Conservation (phyloP, 2,797 vertebrate genomes). For the Eleutherodactylus coqui region DNA sequence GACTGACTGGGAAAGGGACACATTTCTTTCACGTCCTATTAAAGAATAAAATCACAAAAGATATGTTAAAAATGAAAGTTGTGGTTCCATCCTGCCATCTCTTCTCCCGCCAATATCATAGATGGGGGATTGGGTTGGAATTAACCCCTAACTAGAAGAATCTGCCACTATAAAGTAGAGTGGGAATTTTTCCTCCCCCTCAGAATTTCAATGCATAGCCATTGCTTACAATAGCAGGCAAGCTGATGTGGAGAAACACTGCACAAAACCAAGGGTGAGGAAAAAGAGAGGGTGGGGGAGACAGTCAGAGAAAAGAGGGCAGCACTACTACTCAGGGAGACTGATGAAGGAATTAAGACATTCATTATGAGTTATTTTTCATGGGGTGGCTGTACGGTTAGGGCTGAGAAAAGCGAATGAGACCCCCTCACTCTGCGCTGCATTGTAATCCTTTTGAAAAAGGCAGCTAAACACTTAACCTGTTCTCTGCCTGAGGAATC, state of each 20-base stretch:
- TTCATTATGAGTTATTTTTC: constrained; percentile 62
- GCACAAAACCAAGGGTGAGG: constrained; percentile 2
- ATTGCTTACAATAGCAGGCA: constrained; percentile 22
- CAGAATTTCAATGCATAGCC: constrained; percentile 27
- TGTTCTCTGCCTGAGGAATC: constrained; percentile 33
- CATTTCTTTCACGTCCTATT: not conserved
- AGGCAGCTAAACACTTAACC: constrained; percentile 57
- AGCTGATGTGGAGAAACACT: constrained; percentile 30
- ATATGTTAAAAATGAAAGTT: not conserved
- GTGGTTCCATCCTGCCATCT: not conserved
- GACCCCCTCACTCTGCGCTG: constrained; percentile 46
- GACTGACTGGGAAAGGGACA: not conserved
- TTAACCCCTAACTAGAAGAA: constrained; percentile 13
- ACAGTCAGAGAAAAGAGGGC: not conserved
- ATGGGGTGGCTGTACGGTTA: constrained; percentile 58
- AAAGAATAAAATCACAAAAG: not conserved
- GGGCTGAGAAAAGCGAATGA: constrained; percentile 40
- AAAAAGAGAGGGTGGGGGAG: constrained; percentile 16
- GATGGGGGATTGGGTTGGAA: not conserved
- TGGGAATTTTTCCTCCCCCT: constrained; percentile 5
- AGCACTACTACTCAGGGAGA: constrained; percentile 35
- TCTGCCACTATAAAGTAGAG: constrained; percentile 1
- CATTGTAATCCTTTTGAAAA: constrained; percentile 58
- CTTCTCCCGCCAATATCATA: not conserved
- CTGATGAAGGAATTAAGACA: constrained; percentile 60